Evolutionary conservation across 1,140 invertebrate genomes (phyloP), one percentile per base, ranked within the genome.

Genomic region (Bradysia coprophila): DNA sequence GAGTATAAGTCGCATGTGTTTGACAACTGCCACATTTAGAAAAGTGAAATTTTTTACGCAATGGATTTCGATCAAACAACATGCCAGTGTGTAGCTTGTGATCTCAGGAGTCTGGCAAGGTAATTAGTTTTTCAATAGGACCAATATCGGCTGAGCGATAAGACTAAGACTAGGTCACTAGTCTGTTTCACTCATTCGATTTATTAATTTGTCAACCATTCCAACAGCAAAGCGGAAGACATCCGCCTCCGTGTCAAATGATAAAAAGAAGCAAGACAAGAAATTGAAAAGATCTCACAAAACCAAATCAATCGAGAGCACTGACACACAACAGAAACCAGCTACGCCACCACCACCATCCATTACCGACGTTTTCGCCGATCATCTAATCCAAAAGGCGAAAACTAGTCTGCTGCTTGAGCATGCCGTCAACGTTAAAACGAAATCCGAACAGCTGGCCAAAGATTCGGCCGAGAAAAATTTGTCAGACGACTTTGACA

Each of bases 321-420:
- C 49, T 20, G 41, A n/a, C n/a, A 39, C 13, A 52, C 43, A 41
- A 50, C n/a, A 40, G 13, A 10, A 32, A n/a, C 44, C 33, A 31
- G 32, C 9, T 36, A 43, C 44, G 41, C 40, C 48, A 41, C 55
- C 54, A 67, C 68, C 69, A 28, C 64, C 62, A n/a, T 72, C 69
- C 16, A 72, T 72, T 21, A 71, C 68, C 6, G 70, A 72, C 55
- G 66, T 71, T 0, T 71, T 72, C 51, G 70, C 69, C 39, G 69
- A 68, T 28, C 68, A 72, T 45, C 44, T 61, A 5, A 43, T 61
- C 31, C 55, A 61, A 42, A 63, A 57, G 48, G 55, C 55, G 9
- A 62, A 56, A 47, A 57, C 55, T 42, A 52, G 49, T 10, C 38
- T 52, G 1, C 52, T 54, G 31, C 43, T 51, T 15, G 46, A 56